phyloP scores from a whole-genome alignment of 2,113 vertebrate species.

The Sturnus vulgaris region DNA sequence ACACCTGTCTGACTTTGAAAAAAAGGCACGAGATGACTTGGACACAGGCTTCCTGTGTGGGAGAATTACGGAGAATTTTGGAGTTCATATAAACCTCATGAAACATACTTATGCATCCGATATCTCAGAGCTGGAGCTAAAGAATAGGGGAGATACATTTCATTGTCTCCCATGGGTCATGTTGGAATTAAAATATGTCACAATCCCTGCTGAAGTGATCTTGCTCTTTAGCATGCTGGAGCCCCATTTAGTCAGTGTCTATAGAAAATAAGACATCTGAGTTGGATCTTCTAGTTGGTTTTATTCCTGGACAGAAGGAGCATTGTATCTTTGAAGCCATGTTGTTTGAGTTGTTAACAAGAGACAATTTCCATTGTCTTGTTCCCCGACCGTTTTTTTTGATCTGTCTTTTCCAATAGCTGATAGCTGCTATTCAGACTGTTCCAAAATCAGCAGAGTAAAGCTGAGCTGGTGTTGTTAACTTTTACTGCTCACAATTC shows the following conservation, averaged over 20 bases:
- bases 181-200: not conserved
- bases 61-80: not conserved
- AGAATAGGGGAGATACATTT: not conserved
- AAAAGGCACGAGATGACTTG: accelerated
- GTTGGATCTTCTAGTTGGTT: not conserved
- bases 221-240: not conserved
- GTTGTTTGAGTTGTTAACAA: not conserved
- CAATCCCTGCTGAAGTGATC: not conserved
- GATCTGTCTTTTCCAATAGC: not conserved
- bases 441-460: not conserved
- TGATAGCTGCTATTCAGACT: not conserved
- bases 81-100: not conserved
- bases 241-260: not conserved
- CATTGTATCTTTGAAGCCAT: not conserved
- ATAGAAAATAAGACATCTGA: not conserved
- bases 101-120: not conserved
- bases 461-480: not conserved
- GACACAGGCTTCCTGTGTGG: not conserved
- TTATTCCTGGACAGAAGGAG: not conserved
- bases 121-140: not conserved
- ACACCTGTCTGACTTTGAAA: not conserved
- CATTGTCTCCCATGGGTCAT: not conserved
- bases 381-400: not conserved
- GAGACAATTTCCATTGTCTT: not conserved
- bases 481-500: not conserved